A percentile compares a stretch with the other conserved stretches of the same genome.
These are phyloP conservation scores for Tyria jacobaeae DNA, from an alignment of 2,888 invertebrate species.

Conservation along the genomic window DNA sequence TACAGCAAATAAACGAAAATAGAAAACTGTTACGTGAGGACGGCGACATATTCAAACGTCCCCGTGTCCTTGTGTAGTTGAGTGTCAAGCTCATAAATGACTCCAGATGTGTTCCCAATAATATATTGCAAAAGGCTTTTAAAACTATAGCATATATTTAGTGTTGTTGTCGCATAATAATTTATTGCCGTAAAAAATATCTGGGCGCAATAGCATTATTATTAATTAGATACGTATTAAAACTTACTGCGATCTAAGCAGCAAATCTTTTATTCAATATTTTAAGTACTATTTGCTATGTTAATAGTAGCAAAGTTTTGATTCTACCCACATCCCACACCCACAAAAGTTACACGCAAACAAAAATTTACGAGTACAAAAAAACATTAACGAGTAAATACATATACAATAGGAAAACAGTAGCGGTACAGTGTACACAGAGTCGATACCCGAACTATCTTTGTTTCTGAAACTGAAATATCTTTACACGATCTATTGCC, in stretches of 20 bases:
- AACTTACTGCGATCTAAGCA: background rate
- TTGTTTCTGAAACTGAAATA: constrained; percentile 56
- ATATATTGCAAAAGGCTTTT: constrained; percentile 16
- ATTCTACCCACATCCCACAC: background rate
- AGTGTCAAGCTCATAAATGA: constrained; percentile 23
- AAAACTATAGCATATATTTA: constrained; percentile 4
- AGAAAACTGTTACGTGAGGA: constrained; percentile 65
- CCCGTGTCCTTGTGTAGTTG: constrained; percentile 38
- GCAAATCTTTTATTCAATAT: background rate
- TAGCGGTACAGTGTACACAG: constrained; percentile 40
- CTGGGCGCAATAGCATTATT: background rate
- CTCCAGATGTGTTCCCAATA: constrained; percentile 15
- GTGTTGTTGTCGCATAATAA: background rate
- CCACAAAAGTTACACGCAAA: constrained; percentile 43
- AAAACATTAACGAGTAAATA: constrained; percentile 46
- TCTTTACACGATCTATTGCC: constrained; percentile 46
- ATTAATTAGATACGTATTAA: background rate
- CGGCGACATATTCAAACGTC: constrained; percentile 37
- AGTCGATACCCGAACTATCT: constrained; percentile 66
- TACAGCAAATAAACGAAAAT: constrained; percentile 72
- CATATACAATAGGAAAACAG: constrained; percentile 59
- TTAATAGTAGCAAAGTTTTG: background rate
- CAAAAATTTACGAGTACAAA: constrained; percentile 50
- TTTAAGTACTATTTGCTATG: background rate
- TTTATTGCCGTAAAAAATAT: background rate